These are phyloP conservation scores for Dasypus novemcinctus DNA, from an alignment of 2,113 vertebrate species.

Conservation along the genomic window DNA sequence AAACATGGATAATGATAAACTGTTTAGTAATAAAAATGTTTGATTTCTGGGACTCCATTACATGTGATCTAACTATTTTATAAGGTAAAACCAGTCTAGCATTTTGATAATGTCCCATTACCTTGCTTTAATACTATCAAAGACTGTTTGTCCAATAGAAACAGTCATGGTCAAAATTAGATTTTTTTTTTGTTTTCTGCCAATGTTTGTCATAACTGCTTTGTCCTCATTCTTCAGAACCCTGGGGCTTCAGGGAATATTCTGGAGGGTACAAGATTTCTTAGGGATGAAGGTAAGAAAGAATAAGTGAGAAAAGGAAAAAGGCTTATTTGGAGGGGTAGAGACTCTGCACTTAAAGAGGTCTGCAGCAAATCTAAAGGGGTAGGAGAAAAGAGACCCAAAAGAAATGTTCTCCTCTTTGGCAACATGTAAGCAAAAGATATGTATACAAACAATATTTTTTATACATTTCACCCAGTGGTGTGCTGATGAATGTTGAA, in stretches of 20 bases:
- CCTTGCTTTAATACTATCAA: constrained; percentile 45
- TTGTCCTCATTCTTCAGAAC: neutral
- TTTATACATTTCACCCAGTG: neutral
- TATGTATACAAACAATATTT: neutral
- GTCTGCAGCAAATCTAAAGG: neutral
- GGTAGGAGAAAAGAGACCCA: neutral
- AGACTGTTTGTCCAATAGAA: neutral
- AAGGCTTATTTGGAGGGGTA: neutral
- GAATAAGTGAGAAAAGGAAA: neutral
- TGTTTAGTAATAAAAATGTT: constrained; percentile 38
- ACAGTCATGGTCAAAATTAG: neutral
- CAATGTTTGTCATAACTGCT: neutral
- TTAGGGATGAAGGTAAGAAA: neutral
- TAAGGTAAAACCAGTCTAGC: constrained; percentile 39
- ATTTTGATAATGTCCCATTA: neutral
- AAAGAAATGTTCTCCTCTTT: neutral
- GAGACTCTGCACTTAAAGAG: neutral
- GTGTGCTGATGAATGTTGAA: neutral
- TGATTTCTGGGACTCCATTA: constrained; percentile 33
- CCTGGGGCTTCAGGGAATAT: neutral
- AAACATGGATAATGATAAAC: constrained; percentile 16
- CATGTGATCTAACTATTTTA: constrained; percentile 25
- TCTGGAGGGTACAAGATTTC: neutral
- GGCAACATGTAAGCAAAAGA: constrained; percentile 15
- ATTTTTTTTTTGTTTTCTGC: neutral